phyloP scores from a whole-genome alignment of 2,888 invertebrate genomes.

The Elysia crispata region DNA sequence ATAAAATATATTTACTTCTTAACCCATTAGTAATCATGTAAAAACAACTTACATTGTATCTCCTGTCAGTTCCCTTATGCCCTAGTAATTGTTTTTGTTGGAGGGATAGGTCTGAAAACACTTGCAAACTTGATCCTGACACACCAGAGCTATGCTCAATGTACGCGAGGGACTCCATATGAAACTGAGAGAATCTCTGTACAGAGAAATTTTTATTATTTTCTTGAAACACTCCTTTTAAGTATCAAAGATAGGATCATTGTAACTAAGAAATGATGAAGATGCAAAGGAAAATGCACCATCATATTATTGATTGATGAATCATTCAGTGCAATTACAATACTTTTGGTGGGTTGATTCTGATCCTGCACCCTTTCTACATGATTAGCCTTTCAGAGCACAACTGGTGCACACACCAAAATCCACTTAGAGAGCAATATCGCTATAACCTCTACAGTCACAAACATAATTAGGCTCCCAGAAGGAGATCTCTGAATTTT shows the following conservation, averaged over 20 bases:
- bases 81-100: constrained; percentile 78
- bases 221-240: neutral
- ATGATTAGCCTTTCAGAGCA: no score
- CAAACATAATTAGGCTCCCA: no score
- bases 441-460: no score
- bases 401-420: no score
- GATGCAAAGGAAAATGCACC: neutral
- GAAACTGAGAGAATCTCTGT: constrained; percentile 77
- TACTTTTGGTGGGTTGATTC: no score
- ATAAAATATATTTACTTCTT: no score
- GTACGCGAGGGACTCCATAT: constrained; percentile 79
- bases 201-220: constrained; percentile 27
- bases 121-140: constrained; percentile 76
- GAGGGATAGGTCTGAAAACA: constrained; percentile 78
- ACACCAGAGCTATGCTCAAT: constrained; percentile 74
- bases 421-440: no score
- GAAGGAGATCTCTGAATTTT: no score
- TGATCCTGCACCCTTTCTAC: no score
- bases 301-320: neutral
- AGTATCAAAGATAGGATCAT: no score
- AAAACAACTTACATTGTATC: constrained; percentile 79
- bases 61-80: constrained; percentile 79
- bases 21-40: no score
- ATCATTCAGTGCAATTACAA: neutral
- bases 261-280: neutral